Conservation (phyloP, 2,113 vertebrate species). For the Hyperopisus bebe region DNA sequence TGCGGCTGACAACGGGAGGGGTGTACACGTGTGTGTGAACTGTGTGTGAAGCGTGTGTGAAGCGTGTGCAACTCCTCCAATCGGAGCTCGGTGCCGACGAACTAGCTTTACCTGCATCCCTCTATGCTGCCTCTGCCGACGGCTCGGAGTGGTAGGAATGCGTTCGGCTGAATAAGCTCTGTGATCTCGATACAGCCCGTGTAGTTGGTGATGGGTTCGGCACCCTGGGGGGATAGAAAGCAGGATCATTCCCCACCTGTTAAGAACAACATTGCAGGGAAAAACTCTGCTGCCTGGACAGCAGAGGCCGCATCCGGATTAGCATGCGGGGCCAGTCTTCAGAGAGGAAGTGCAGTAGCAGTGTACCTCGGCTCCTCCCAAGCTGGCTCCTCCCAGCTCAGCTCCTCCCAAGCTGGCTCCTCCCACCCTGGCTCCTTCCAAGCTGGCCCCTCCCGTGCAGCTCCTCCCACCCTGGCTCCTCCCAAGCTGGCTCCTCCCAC, state of each 20-base stretch:
- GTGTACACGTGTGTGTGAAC: too few relatives aligned
- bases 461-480: neutral
- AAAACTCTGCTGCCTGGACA: too few relatives aligned
- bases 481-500: too few relatives aligned
- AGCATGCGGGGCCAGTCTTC: neutral
- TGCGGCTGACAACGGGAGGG: too few relatives aligned
- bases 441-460: too few relatives aligned
- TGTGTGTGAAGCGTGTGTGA: neutral
- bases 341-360: neutral
- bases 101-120: slow-evolving; percentile 67
- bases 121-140: slow-evolving; percentile 59
- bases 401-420: neutral
- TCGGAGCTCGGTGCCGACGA: neutral
- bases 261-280: neutral
- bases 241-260: slow-evolving; percentile 8
- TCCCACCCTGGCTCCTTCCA: neutral
- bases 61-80: neutral
- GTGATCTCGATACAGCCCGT: slow-evolving; percentile 72
- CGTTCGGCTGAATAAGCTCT: slow-evolving; percentile 65
- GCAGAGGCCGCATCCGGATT: neutral
- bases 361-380: neutral
- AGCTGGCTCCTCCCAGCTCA: too few relatives aligned
- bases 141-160: slow-evolving; percentile 60
- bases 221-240: slow-evolving; percentile 49
- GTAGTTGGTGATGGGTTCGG: slow-evolving; percentile 66